phyloP scores from a whole-genome alignment of 2,888 invertebrate species.

The Aporophyla lueneburgensis region DNA sequence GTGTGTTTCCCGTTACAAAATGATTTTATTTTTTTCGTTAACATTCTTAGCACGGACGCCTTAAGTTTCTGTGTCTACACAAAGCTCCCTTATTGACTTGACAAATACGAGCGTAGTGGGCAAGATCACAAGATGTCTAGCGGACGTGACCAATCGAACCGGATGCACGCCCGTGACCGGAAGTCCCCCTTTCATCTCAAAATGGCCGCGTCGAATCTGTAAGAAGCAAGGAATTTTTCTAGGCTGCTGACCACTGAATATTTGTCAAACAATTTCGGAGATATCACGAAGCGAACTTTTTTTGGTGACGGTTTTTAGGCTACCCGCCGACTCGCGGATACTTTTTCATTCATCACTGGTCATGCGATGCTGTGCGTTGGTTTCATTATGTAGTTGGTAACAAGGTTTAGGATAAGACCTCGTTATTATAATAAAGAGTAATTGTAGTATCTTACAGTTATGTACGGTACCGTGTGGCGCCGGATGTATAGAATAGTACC shows the following conservation, averaged over 20 bases:
- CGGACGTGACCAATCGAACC: slow-evolving; percentile 78
- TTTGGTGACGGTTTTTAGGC: slow-evolving; percentile 75
- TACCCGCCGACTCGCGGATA: slow-evolving; percentile 73
- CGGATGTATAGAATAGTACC: too few species aligned
- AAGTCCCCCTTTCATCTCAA: slow-evolving; percentile 87
- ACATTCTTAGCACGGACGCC: slow-evolving; percentile 76
- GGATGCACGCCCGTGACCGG: slow-evolving; percentile 87
- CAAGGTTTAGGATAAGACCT: background rate
- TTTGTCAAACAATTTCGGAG: slow-evolving; percentile 80
- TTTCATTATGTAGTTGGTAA: slow-evolving; percentile 10
- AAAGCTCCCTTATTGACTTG: slow-evolving; percentile 76
- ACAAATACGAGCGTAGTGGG: slow-evolving; percentile 72
- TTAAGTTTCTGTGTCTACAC: slow-evolving; percentile 76
- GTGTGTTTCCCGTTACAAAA: slow-evolving; percentile 76
- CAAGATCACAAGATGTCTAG: slow-evolving; percentile 62
- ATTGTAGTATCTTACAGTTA: too few species aligned
- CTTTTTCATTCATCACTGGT: slow-evolving; percentile 57
- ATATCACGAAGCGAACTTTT: slow-evolving; percentile 85
- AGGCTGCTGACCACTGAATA: slow-evolving; percentile 85
- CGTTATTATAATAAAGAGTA: background rate
- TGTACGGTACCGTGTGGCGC: too few species aligned
- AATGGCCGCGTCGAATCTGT: slow-evolving; percentile 87
- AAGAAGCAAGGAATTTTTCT: slow-evolving; percentile 87
- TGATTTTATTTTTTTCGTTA: slow-evolving; percentile 77
- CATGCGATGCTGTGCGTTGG: slow-evolving; percentile 13